A percentile compares a stretch with the other conserved stretches of the same genome.
Evolutionary conservation across 2,888 invertebrate genomes (phyloP).

Genomic region (Eulithis testata): DNA sequence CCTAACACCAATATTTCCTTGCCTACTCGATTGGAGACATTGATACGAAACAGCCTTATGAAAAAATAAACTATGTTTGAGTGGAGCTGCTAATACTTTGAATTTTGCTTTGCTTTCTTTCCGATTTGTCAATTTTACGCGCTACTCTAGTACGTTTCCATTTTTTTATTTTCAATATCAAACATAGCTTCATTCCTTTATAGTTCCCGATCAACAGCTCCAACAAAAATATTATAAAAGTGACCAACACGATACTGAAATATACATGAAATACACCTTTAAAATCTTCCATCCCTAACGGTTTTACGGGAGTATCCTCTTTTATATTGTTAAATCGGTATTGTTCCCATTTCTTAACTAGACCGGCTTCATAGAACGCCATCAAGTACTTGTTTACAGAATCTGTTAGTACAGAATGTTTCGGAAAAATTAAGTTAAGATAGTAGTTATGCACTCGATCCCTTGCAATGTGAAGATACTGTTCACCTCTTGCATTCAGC

Average conservation of each 20-base stretch:
- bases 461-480: conserved; percentile 70
- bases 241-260: conserved; percentile 47
- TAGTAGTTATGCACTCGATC: conserved; percentile 75
- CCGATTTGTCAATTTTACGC: conserved; percentile 7
- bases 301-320: conserved; percentile 62
- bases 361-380: conserved; percentile 68
- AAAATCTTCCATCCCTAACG: conserved; percentile 63
- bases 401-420: conserved; percentile 65
- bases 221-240: conserved; percentile 56
- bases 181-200: conserved; percentile 21
- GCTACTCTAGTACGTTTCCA: conserved; percentile 16
- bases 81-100: conserved; percentile 21
- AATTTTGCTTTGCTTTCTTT: conserved; percentile 26
- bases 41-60: too few species aligned
- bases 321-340: conserved; percentile 67
- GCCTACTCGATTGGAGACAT: neutral
- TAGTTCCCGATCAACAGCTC: conserved; percentile 54
- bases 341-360: conserved; percentile 76
- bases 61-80: conserved; percentile 8
- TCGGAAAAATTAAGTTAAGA: conserved; percentile 63
- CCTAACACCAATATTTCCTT: too few species aligned
- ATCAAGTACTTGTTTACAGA: conserved; percentile 62
- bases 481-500: conserved; percentile 69
- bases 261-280: conserved; percentile 65
- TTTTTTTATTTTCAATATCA: conserved; percentile 14